Percentiles rank a stretch among this genome's conserved stretches.
These are phyloP conservation scores for Fukomys damarensis DNA, from an alignment of 2,113 vertebrate genomes.

Conservation along the genomic window DNA sequence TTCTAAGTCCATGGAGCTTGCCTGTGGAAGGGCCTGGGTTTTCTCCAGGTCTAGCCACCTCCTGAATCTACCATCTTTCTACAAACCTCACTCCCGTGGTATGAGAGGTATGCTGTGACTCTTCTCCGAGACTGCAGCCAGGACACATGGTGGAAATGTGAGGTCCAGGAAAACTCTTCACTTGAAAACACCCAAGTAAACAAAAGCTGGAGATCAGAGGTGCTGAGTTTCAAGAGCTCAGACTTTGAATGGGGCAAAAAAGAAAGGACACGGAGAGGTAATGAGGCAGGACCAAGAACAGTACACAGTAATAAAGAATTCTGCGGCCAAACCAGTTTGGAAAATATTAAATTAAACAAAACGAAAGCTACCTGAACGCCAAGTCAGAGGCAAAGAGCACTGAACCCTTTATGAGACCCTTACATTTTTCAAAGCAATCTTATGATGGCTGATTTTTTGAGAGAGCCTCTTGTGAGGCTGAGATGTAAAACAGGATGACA, in stretches of 20 bases:
- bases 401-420: not conserved
- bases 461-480: not conserved
- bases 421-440: not conserved
- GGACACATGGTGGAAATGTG: not conserved
- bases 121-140: not conserved
- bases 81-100: accelerated
- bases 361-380: not conserved
- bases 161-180: not conserved
- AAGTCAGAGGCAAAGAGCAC: not conserved
- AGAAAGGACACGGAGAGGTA: not conserved
- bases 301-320: not conserved
- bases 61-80: not conserved
- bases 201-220: not conserved
- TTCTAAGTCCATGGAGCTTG: not conserved
- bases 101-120: not conserved
- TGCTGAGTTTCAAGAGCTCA: not conserved
- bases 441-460: not conserved
- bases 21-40: not conserved
- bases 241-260: not conserved
- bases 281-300: not conserved
- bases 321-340: not conserved
- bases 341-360: constrained; percentile 7
- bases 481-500: not conserved
- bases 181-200: not conserved
- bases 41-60: not conserved